Evolutionary conservation across 2,113 vertebrate genomes (phyloP).

Genomic region (Neogobius melanostomus): DNA sequence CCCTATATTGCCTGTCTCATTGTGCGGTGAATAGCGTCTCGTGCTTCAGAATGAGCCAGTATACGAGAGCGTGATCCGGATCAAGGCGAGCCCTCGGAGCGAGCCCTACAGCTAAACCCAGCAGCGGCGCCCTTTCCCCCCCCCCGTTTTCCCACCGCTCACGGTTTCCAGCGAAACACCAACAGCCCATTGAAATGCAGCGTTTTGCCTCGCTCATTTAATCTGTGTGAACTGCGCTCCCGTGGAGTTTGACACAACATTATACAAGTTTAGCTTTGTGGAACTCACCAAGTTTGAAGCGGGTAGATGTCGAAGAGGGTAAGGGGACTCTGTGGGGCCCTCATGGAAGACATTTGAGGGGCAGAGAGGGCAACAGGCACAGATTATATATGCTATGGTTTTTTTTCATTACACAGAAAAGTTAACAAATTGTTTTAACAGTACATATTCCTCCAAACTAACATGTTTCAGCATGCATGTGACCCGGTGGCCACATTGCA

Average conservation of each 20-base stretch:
- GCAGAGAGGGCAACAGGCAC: neutral
- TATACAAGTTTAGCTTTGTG: conserved; percentile 36
- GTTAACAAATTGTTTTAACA: too few species aligned
- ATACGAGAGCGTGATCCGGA: conserved; percentile 56
- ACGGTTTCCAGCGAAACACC: conserved; percentile 59
- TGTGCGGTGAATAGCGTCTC: conserved; percentile 20
- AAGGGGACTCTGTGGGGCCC: conserved; percentile 27
- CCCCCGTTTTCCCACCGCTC: conserved; percentile 46
- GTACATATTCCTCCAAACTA: too few species aligned
- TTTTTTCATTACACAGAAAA: neutral
- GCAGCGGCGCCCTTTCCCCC: conserved; percentile 13
- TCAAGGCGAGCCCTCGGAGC: conserved; percentile 56
- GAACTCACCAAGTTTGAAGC: conserved; percentile 41
- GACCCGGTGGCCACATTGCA: too few species aligned
- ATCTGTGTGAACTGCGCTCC: conserved; percentile 53
- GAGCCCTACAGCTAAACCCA: conserved; percentile 55
- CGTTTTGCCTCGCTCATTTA: conserved; percentile 53
- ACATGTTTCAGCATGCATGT: too few species aligned
- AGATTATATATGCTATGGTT: neutral
- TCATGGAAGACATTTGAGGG: conserved; percentile 15
- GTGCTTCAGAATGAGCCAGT: conserved; percentile 42
- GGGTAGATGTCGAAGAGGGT: conserved; percentile 15
- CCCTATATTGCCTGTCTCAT: conserved; percentile 34
- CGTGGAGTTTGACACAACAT: conserved; percentile 40
- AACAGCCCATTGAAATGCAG: conserved; percentile 60